A percentile compares a stretch with the other conserved stretches of the same genome.
Conservation (phyloP, 2,797 vertebrate genomes). For the Hippocampus kuda region DNA sequence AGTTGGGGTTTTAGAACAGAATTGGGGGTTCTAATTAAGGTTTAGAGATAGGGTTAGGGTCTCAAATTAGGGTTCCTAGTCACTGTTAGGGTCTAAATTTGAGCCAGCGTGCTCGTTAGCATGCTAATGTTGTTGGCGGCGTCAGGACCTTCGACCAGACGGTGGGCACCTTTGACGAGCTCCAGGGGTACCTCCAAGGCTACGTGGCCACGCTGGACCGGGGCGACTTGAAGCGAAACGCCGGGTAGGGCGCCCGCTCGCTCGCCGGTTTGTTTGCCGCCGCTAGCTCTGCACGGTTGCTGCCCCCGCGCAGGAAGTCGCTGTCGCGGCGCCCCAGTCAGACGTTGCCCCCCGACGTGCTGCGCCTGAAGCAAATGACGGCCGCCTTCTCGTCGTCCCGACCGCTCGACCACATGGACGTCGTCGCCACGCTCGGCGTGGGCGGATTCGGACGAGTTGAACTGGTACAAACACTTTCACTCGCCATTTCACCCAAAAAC, state of each 20-base stretch:
- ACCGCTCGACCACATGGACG: conserved; percentile 81
- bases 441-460: conserved; percentile 92
- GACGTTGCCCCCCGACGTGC: conserved; percentile 72
- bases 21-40: not conserved
- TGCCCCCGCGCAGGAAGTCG: conserved; percentile 60
- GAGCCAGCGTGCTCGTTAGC: too few relatives aligned
- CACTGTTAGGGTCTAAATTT: too few relatives aligned
- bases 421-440: conserved; percentile 83
- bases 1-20: not conserved
- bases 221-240: conserved; percentile 80
- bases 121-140: not conserved
- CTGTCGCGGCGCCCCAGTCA: conserved; percentile 68
- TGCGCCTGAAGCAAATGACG: conserved; percentile 80
- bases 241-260: conserved; percentile 70
- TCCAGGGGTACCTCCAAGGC: conserved; percentile 84
- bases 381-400: conserved; percentile 67
- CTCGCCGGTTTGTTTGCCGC: not conserved
- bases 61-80: too few relatives aligned
- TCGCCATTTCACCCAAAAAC: too few relatives aligned
- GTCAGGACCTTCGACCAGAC: conserved; percentile 87
- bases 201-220: conserved; percentile 81
- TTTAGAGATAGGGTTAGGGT: too few relatives aligned
- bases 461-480: conserved; percentile 62
- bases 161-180: conserved; percentile 86
- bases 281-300: not conserved